Conservation (phyloP, 2,888 invertebrate species). For the Himalopsyche japonica region DNA sequence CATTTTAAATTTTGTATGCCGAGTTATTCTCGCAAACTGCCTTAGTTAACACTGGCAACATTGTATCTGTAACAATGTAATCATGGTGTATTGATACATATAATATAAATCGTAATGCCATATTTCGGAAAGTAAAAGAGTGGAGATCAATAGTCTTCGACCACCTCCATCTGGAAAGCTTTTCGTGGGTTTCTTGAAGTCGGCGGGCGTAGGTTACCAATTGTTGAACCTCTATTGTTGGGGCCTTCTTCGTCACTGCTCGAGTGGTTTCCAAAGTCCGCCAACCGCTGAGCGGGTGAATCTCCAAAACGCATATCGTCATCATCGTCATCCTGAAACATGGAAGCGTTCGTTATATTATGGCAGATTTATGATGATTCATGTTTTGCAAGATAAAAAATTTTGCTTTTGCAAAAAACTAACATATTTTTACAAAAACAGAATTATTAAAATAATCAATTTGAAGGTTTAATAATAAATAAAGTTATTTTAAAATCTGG, state of each 20-base stretch:
- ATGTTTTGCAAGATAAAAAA: no score
- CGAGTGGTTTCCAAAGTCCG: constrained; percentile 34
- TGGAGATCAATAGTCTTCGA: constrained; percentile 31
- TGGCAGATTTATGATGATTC: background rate
- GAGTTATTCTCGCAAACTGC: background rate
- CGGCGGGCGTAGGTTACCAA: constrained; percentile 7
- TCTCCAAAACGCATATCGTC: constrained; percentile 28
- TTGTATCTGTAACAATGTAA: background rate
- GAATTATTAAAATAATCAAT: no score
- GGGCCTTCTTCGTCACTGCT: constrained; percentile 24
- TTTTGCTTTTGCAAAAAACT: no score
- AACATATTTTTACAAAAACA: no score
- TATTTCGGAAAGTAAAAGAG: background rate
- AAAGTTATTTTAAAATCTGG: no score
- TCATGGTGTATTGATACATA: background rate
- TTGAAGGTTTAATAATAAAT: no score
- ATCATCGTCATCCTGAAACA: constrained; percentile 32
- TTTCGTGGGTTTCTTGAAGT: constrained; percentile 14
- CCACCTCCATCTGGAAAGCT: constrained; percentile 38
- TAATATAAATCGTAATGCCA: background rate
- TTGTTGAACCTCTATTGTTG: background rate
- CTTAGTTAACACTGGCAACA: background rate
- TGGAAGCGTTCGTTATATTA: background rate
- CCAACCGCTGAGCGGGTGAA: constrained; percentile 31
- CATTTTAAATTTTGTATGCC: background rate